A percentile compares a stretch with the other conserved stretches of the same genome.
phyloP scores from a whole-genome alignment of 2,797 vertebrate species.

The Harpagifer antarcticus region DNA sequence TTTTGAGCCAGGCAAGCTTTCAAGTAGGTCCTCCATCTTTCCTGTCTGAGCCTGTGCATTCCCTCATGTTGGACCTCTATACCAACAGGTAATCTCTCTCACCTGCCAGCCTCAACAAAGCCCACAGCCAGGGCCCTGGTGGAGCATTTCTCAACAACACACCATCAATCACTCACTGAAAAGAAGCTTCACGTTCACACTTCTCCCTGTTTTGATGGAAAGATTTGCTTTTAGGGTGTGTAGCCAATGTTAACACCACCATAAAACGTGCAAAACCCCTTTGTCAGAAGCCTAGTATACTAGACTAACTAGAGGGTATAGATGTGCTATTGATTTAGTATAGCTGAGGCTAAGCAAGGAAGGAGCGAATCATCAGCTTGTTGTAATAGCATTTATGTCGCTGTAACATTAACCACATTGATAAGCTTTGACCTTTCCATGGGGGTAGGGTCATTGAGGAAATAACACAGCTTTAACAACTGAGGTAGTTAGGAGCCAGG shows the following conservation, averaged over 20 bases:
- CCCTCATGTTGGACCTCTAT: constrained; percentile 59
- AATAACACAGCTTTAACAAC: constrained; percentile 27
- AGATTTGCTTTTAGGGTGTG: constrained; percentile 60
- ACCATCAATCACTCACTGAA: constrained; percentile 73
- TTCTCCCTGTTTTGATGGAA: constrained; percentile 47
- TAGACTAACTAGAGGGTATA: not conserved
- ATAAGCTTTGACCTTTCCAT: constrained; percentile 33
- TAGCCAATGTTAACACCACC: constrained; percentile 34
- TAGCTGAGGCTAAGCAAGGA: not conserved
- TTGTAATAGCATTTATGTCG: constrained; percentile 14
- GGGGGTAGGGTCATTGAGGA: constrained; percentile 1
- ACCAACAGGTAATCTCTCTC: constrained; percentile 75
- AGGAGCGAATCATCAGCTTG: constrained; percentile 19
- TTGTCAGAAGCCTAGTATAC: constrained; percentile 18
- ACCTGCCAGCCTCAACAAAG: constrained; percentile 72
- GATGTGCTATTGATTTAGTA: constrained; percentile 9
- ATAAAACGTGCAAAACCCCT: constrained; percentile 49
- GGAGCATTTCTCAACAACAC: constrained; percentile 72
- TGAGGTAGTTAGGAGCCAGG: constrained; percentile 18
- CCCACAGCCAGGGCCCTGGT: constrained; percentile 41
- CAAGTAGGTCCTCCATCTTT: constrained; percentile 45
- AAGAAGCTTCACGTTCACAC: constrained; percentile 52
- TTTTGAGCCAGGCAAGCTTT: constrained; percentile 34
- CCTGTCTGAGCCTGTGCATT: constrained; percentile 71
- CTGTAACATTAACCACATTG: constrained; percentile 10